Base-by-base conservation (phyloP, 2,888 invertebrate species). In the Mimumesa dahlbomi region DNA sequence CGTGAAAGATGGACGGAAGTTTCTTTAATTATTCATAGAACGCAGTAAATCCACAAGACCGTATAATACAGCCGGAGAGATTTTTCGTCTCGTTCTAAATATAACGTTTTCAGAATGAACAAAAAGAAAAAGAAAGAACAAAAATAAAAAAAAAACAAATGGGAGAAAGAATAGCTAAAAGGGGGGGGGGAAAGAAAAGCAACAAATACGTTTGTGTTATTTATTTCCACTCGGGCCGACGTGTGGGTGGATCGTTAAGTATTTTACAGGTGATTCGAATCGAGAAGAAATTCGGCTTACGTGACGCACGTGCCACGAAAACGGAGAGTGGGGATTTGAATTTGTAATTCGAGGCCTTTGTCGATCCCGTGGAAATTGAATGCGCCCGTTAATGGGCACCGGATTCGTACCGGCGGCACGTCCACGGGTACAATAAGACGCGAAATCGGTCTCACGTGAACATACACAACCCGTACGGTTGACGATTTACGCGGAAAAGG, bases 291-390 rank as follows among this genome's bases (percentile, higher is more conserved):
- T 79, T 67, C 74, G 72, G 67, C 76, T 75, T 79, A 78, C 81
- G 72, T 75, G 81, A 80, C 82, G 76, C 82, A 79, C 82, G 84
- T 82, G 83, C 82, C 67, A 25, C 58, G 65, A 43, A 49, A 54
- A 57, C 46, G 57, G 25, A 7, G 34, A 11, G 36, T 71, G 63
- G 63, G 80, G 81, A 85, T 85, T 83, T 85, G 85, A 84, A 86
- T 86, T 84, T 81, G 82, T 86, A 85, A 84, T 85, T 79, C 82
- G 80, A 68, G 59, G 81, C 82, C 78, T 84, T 83, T 84, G 82
- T 84, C 82, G 78, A 78, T 82, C 81, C 79, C 77, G 73, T 79
- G 80, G 74, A 84, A 84, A 84, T 84, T 84, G 84, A 83, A 84
- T 83, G 80, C 82, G 79, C 70, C 77, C 73, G 82, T 84, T 84